These are phyloP conservation scores for Speoplatyrhinus poulsoni DNA, from an alignment of 2,113 vertebrate genomes.

Conservation along the genomic window DNA sequence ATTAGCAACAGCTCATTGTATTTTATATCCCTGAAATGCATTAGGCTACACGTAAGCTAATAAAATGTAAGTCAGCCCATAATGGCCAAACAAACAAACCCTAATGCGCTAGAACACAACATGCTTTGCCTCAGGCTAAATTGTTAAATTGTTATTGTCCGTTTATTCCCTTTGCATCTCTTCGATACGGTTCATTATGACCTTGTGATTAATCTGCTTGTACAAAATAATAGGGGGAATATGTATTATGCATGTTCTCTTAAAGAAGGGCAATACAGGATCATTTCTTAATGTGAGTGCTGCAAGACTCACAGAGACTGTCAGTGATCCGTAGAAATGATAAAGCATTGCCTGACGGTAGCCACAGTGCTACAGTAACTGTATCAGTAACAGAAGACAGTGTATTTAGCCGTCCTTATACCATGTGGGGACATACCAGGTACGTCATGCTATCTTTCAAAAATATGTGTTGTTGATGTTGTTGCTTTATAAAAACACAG, in stretches of 20 bases:
- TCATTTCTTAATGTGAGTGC: slow-evolving; percentile 4
- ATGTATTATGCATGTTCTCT: neutral
- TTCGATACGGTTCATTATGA: slow-evolving; percentile 1
- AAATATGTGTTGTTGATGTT: neutral
- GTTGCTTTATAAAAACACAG: too few species aligned
- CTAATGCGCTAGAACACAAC: neutral
- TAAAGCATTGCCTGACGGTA: slow-evolving; percentile 33
- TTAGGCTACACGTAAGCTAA: neutral
- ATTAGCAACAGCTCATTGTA: too few species aligned
- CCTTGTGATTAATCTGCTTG: slow-evolving; percentile 13
- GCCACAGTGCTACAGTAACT: slow-evolving; percentile 5
- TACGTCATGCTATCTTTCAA: too few species aligned
- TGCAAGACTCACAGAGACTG: slow-evolving; percentile 12
- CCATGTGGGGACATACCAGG: too few species aligned
- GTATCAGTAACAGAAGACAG: slow-evolving; percentile 38
- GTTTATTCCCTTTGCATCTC: neutral
- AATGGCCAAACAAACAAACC: slow-evolving; percentile 4
- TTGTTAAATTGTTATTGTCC: slow-evolving; percentile 2
- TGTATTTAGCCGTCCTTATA: slow-evolving; percentile 16
- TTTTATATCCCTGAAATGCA: slow-evolving; percentile 10
- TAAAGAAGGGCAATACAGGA: slow-evolving; percentile 6
- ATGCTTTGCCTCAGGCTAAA: neutral
- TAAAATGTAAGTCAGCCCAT: slow-evolving; percentile 3
- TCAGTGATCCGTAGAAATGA: slow-evolving; percentile 31
- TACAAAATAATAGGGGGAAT: neutral